A percentile compares a stretch with the other conserved stretches of the same genome.
phyloP scores from a whole-genome alignment of 2,113 vertebrate genomes.

The Rhinichthys klamathensis region DNA sequence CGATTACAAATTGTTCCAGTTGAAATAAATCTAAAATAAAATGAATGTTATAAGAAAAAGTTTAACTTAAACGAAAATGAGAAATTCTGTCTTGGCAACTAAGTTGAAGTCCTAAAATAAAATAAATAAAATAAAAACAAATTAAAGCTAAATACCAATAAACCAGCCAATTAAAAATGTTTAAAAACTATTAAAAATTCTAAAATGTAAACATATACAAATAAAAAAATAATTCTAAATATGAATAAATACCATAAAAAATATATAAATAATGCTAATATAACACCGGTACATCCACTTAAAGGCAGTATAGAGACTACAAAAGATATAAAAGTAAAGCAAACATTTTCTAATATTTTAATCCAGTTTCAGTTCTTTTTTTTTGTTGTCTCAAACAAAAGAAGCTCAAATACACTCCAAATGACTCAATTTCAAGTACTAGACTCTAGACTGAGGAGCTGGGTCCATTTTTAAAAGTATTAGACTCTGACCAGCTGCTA shows the following conservation, averaged over 20 bases:
- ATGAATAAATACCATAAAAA: background rate
- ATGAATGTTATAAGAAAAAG: no score
- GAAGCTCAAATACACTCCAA: constrained; percentile 7
- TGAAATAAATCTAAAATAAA: no score
- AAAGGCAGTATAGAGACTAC: background rate
- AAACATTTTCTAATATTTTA: background rate
- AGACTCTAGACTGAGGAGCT: background rate
- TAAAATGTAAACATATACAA: no score
- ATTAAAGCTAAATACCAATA: no score
- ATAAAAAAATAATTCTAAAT: no score
- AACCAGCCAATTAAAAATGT: no score
- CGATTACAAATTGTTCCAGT: no score
- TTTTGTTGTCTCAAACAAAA: background rate
- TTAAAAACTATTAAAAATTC: no score
- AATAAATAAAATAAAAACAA: no score
- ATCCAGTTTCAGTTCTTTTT: background rate
- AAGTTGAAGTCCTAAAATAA: no score
- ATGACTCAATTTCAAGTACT: background rate
- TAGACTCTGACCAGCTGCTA: constrained; percentile 29
- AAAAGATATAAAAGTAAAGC: background rate
- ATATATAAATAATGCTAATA: background rate
- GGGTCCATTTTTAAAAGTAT: background rate
- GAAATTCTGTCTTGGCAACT: no score
- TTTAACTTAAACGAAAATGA: no score
- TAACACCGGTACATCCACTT: background rate